Evolutionary conservation across 2,888 invertebrate species (phyloP).

Genomic region (Meteorus cinctellus): DNA sequence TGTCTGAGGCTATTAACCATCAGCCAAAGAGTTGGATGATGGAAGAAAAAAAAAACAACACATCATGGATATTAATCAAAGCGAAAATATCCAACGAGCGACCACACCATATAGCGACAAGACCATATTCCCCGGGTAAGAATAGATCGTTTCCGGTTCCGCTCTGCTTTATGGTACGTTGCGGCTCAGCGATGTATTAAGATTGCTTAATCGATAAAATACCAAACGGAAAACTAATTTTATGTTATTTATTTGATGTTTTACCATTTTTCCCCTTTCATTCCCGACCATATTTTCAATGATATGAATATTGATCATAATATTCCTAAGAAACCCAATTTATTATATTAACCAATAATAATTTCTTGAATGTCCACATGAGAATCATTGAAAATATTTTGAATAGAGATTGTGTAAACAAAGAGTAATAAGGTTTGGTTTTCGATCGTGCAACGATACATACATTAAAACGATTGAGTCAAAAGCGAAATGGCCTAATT

Average conservation of each 20-base stretch:
- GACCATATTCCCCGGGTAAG: slow-evolving; percentile 72
- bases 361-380: too few relatives aligned
- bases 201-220: slow-evolving; percentile 74
- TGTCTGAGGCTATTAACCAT: slow-evolving; percentile 1
- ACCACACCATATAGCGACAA: slow-evolving; percentile 67
- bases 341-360: too few relatives aligned
- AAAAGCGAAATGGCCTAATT: slow-evolving; percentile 35
- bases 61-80: slow-evolving; percentile 68
- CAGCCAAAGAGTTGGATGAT: slow-evolving; percentile 16
- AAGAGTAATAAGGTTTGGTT: background rate
- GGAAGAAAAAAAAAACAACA: slow-evolving; percentile 35
- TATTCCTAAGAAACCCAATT: too few relatives aligned
- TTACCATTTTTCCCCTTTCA: slow-evolving; percentile 21
- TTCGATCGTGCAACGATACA: slow-evolving; percentile 28
- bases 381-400: too few relatives aligned
- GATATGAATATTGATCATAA: background rate
- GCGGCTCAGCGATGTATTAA: slow-evolving; percentile 74
- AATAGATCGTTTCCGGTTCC: slow-evolving; percentile 73
- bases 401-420: too few relatives aligned
- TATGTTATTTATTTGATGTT: slow-evolving; percentile 61
- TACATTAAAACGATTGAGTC: slow-evolving; percentile 13
- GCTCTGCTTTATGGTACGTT: slow-evolving; percentile 73
- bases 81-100: slow-evolving; percentile 65
- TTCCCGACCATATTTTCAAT: slow-evolving; percentile 25
- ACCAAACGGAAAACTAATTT: slow-evolving; percentile 65